phyloP scores from a whole-genome alignment of 2,797 vertebrate genomes.

The Denticeps clupeoides region DNA sequence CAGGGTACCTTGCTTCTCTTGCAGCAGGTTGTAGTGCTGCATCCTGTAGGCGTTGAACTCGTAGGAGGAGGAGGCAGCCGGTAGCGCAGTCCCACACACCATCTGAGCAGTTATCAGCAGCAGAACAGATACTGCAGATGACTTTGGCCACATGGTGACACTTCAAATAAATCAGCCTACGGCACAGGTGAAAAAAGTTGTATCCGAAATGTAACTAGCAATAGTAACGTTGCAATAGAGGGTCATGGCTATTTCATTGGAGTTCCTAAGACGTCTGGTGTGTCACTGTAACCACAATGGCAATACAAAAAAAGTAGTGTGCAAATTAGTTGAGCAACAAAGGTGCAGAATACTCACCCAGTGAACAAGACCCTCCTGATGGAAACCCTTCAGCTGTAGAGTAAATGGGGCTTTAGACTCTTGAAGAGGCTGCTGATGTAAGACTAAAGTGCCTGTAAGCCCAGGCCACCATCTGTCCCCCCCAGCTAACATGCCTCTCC shows the following conservation, averaged over 20 bases:
- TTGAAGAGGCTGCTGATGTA: neutral
- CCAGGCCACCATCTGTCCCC: conserved; percentile 59
- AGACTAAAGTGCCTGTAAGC: conserved; percentile 57
- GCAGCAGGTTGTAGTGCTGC: conserved; percentile 62
- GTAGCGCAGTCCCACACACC: conserved; percentile 43
- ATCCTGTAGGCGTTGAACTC: conserved; percentile 68
- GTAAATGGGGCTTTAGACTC: too few relatives aligned
- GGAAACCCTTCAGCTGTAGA: too few relatives aligned
- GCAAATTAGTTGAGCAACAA: too few relatives aligned
- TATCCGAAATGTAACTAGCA: neutral
- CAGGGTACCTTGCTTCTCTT: conserved; percentile 54
- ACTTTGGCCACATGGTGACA: conserved; percentile 29
- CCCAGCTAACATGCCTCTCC: too few relatives aligned
- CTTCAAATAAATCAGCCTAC: neutral
- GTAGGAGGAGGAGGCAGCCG: conserved; percentile 50
- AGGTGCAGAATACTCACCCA: too few relatives aligned
- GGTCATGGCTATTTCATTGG: too few relatives aligned
- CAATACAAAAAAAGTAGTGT: too few relatives aligned
- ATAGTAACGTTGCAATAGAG: too few relatives aligned
- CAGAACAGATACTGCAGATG: conserved; percentile 12
- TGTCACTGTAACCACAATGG: too few relatives aligned
- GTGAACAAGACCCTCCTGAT: too few relatives aligned
- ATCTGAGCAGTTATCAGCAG: conserved; percentile 40
- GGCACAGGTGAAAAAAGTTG: neutral
- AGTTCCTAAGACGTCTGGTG: too few relatives aligned